Conservation (phyloP, 2,797 vertebrate species). For the Lates japonicus region DNA sequence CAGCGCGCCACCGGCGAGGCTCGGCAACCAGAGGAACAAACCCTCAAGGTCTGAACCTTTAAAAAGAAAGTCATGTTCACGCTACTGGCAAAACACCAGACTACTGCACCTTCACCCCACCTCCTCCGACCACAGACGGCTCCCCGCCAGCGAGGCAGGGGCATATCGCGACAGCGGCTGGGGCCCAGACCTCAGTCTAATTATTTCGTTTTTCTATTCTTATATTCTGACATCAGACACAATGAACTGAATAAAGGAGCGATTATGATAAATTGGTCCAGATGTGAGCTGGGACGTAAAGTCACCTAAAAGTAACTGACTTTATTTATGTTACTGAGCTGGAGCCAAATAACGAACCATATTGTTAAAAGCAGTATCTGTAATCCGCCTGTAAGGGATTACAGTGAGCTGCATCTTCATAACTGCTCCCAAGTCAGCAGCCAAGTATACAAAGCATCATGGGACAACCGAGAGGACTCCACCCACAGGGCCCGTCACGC, state of each 20-base stretch:
- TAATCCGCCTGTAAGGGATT: conserved; percentile 8
- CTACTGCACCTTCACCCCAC: conserved; percentile 88
- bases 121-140: conserved; percentile 83
- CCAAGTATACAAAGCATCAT: conserved; percentile 43
- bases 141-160: conserved; percentile 68
- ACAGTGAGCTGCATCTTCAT: conserved; percentile 53
- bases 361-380: conserved; percentile 5
- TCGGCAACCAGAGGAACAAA: conserved; percentile 68
- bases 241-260: conserved; percentile 2
- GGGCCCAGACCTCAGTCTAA: conserved; percentile 91
- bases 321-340: conserved; percentile 16
- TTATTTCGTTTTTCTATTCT: conserved; percentile 8
- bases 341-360: conserved; percentile 15
- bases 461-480: conserved; percentile 43
- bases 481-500: conserved; percentile 14
- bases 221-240: conserved; percentile 9
- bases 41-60: conserved; percentile 87
- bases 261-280: not conserved
- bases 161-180: conserved; percentile 74
- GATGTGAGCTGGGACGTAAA: not conserved
- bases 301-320: conserved; percentile 3
- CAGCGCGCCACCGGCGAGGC: conserved; percentile 49
- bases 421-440: conserved; percentile 31
- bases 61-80: conserved; percentile 90
- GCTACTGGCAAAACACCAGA: conserved; percentile 86